Evolutionary conservation across 2,797 vertebrate species (phyloP).

Genomic region (Euthynnus affinis): DNA sequence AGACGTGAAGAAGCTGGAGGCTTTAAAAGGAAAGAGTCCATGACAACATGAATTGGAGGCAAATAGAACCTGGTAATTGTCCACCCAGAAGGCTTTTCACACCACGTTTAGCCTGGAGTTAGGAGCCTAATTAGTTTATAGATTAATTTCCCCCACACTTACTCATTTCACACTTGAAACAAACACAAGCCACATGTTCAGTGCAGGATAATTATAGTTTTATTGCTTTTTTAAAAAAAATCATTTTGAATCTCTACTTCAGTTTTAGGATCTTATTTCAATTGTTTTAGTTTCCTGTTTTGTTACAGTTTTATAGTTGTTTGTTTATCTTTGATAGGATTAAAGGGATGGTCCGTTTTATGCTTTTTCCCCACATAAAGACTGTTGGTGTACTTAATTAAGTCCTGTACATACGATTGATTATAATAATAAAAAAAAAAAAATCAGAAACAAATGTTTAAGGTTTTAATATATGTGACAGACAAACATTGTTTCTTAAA

Average conservation of each 20-base stretch:
- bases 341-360: conserved; percentile 7
- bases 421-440: too few species aligned
- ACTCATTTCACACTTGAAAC: conserved; percentile 46
- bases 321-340: not conserved
- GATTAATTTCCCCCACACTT: conserved; percentile 26
- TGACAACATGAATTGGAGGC: conserved; percentile 27
- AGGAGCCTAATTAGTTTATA: conserved; percentile 48
- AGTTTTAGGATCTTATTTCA: not conserved
- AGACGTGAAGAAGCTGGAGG: not conserved
- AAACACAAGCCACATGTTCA: conserved; percentile 25
- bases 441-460: too few species aligned
- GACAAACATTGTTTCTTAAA: not conserved
- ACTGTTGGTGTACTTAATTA: not conserved
- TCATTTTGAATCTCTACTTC: not conserved
- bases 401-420: too few species aligned
- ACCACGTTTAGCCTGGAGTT: conserved; percentile 30
- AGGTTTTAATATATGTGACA: not conserved
- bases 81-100: conserved; percentile 32
- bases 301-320: conserved; percentile 4
- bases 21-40: conserved; percentile 28
- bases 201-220: conserved; percentile 28
- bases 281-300: not conserved
- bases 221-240: not conserved
- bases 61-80: conserved; percentile 47
- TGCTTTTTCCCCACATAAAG: not conserved